Conservation (phyloP, 2,113 vertebrate species). For the Hypanus sabinus region DNA sequence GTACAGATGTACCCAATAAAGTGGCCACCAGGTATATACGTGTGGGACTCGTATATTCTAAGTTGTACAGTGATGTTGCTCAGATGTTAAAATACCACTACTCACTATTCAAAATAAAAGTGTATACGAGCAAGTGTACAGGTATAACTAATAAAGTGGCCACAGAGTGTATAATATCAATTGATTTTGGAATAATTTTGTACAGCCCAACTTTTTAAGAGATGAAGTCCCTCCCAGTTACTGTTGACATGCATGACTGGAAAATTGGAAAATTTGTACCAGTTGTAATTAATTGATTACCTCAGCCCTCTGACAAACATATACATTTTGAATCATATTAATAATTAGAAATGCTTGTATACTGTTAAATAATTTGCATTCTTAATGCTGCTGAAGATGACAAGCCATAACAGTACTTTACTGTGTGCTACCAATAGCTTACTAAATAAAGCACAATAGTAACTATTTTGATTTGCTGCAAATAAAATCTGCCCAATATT, state of each 20-base stretch:
- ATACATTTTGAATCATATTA: neutral
- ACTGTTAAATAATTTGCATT: neutral
- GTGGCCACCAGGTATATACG: no score
- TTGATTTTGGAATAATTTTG: neutral
- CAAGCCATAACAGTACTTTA: neutral
- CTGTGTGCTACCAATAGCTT: neutral
- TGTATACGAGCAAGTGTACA: no score
- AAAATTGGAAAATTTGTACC: neutral
- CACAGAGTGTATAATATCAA: neutral
- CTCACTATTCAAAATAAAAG: no score
- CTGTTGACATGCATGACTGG: neutral
- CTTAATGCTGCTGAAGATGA: neutral
- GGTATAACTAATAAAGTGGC: no score
- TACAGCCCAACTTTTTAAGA: neutral
- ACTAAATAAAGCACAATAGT: neutral
- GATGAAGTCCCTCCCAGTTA: neutral
- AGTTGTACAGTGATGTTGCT: no score
- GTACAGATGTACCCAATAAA: no score
- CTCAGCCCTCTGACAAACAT: neutral
- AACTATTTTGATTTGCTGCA: conserved; percentile 18
- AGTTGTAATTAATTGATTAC: neutral
- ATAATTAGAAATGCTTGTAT: neutral
- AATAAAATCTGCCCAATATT: neutral
- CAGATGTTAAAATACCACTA: no score
- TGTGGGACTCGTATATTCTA: no score